These are phyloP conservation scores for Alosa alosa DNA, from an alignment of 2,113 vertebrate species.

Conservation along the genomic window DNA sequence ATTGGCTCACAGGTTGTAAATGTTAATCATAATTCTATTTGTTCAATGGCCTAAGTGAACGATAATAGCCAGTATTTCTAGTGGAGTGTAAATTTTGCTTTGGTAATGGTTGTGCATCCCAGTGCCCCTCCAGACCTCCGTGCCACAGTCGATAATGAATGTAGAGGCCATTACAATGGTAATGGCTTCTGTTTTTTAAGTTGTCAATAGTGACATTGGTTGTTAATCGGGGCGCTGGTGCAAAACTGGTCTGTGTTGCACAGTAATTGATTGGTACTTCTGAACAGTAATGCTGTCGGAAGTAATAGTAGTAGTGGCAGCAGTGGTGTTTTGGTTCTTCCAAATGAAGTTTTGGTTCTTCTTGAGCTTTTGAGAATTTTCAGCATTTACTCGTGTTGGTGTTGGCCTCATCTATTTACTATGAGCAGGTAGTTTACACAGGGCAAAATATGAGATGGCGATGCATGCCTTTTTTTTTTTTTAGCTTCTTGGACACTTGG, in stretches of 20 bases:
- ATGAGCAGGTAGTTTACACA: neutral
- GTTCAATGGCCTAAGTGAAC: neutral
- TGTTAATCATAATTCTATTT: neutral
- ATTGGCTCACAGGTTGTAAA: neutral
- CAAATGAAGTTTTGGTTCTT: neutral
- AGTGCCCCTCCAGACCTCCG: neutral
- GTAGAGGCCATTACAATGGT: conserved; percentile 5
- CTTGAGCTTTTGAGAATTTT: neutral
- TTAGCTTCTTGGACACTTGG: too few relatives aligned
- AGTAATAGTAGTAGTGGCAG: neutral
- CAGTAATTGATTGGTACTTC: neutral
- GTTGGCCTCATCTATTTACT: neutral
- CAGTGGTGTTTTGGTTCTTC: neutral
- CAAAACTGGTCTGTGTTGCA: neutral
- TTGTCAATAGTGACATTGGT: conserved; percentile 5
- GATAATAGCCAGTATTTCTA: neutral
- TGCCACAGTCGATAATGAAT: conserved; percentile 13
- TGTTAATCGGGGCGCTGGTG: neutral
- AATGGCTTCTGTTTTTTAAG: neutral
- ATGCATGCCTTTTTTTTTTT: too few relatives aligned
- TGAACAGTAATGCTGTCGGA: neutral
- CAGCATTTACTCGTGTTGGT: neutral
- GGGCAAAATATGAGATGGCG: too few relatives aligned
- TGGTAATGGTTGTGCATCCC: conserved; percentile 1
- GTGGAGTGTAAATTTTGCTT: neutral